Percentiles rank a stretch among this genome's conserved stretches.
phyloP scores from a whole-genome alignment of 1,140 invertebrate genomes.

The Trachymyrmex cornetzi region DNA sequence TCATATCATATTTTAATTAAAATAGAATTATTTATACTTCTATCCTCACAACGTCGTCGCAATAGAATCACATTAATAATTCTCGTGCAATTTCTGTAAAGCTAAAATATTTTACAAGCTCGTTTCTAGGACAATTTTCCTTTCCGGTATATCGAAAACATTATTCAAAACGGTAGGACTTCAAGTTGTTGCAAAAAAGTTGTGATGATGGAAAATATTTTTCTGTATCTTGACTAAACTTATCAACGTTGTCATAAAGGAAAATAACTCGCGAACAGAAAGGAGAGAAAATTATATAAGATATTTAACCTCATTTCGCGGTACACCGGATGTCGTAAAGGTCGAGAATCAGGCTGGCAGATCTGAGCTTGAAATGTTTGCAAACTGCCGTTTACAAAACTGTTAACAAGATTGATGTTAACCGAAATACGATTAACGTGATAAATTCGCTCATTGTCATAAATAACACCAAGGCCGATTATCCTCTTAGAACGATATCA shows the following conservation, averaged over 20 bases:
- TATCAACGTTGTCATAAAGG: conserved; percentile 53
- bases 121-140: neutral
- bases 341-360: conserved; percentile 8
- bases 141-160: neutral
- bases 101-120: conserved; percentile 5
- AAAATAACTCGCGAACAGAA: conserved; percentile 34
- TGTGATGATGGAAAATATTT: conserved; percentile 49
- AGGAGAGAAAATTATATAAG: conserved; percentile 37
- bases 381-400: conserved; percentile 46
- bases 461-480: conserved; percentile 9
- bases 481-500: neutral
- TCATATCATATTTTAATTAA: neutral
- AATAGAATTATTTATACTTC: neutral
- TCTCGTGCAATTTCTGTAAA: conserved; percentile 18
- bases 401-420: conserved; percentile 4
- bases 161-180: conserved; percentile 53
- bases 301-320: conserved; percentile 54
- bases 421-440: conserved; percentile 16
- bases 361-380: conserved; percentile 6
- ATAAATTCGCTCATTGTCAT: neutral
- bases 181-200: neutral
- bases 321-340: conserved; percentile 4
- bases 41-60: neutral
- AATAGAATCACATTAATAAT: conserved; percentile 9
- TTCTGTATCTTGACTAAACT: conserved; percentile 45